Conservation (phyloP, 2,888 invertebrate genomes). For the Phlogophora meticulosa region DNA sequence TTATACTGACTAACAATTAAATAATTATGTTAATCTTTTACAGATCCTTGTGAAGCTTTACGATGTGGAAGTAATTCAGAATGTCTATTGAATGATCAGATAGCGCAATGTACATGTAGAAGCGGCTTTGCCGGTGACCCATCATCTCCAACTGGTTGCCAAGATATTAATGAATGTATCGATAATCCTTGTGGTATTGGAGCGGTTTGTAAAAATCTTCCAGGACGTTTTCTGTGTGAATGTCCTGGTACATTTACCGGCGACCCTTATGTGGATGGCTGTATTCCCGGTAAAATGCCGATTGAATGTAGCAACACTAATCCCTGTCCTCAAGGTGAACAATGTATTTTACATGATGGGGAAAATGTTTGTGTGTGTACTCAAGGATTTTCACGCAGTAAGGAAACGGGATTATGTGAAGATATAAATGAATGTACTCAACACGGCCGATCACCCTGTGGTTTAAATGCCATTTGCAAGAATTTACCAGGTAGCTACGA, state of each 20-base stretch:
- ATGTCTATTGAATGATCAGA: conserved; percentile 96
- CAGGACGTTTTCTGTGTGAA: conserved; percentile 96
- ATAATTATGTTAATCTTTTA: conserved; percentile 66
- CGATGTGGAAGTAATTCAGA: conserved; percentile 97
- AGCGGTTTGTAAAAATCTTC: conserved; percentile 97
- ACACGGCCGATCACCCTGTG: conserved; percentile 95
- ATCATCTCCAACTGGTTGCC: conserved; percentile 93
- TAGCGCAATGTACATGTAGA: conserved; percentile 96
- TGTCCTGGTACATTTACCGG: conserved; percentile 96
- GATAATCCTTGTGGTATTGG: conserved; percentile 95
- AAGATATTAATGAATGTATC: conserved; percentile 97
- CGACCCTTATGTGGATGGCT: conserved; percentile 95
- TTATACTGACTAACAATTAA: not conserved
- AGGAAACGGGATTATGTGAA: conserved; percentile 94
- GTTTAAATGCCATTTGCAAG: conserved; percentile 97
- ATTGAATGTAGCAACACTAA: conserved; percentile 94
- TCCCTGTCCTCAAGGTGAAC: conserved; percentile 96
- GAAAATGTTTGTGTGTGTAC: conserved; percentile 97
- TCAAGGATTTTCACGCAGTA: conserved; percentile 95
- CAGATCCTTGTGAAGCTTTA: conserved; percentile 97
- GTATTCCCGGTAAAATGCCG: conserved; percentile 92
- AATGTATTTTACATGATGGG: conserved; percentile 95
- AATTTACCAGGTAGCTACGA: conserved; percentile 98
- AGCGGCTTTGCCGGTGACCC: conserved; percentile 95
- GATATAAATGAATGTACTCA: conserved; percentile 97